Conservation (phyloP, 2,888 invertebrate species). For the Anoncus sp. region DNA sequence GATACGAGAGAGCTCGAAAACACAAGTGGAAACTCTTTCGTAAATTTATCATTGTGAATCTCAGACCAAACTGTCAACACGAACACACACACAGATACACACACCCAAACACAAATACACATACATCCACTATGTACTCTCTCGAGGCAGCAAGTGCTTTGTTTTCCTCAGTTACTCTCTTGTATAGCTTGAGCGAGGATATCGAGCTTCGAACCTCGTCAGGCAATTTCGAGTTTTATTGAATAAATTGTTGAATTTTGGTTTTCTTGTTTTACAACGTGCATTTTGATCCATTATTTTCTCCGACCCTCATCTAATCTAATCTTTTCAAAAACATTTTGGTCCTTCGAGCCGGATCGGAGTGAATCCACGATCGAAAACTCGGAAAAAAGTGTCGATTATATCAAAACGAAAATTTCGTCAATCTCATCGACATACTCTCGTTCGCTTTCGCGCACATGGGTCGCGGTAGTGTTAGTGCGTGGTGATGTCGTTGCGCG, state of each 20-base stretch:
- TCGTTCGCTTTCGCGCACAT: no score
- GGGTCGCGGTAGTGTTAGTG: no score
- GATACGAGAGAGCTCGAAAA: neutral
- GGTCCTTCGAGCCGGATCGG: no score
- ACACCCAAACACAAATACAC: no score
- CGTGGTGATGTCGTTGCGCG: no score
- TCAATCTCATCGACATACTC: no score
- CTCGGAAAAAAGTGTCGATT: no score
- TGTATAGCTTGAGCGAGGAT: neutral
- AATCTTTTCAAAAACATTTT: no score
- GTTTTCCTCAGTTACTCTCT: neutral
- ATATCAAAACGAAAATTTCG: no score
- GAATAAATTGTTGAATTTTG: neutral
- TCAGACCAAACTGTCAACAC: neutral
- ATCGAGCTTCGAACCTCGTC: constrained; percentile 6
- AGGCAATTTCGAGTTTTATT: neutral
- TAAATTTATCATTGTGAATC: neutral
- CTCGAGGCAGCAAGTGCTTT: neutral
- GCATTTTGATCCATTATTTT: no score
- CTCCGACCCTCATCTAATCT: no score
- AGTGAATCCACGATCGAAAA: no score
- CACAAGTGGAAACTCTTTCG: neutral
- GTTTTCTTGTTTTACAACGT: neutral
- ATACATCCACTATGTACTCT: neutral
- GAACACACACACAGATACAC: neutral